Evolutionary conservation across 2,113 vertebrate genomes (phyloP).

Genomic region (Galemys pyrenaicus): DNA sequence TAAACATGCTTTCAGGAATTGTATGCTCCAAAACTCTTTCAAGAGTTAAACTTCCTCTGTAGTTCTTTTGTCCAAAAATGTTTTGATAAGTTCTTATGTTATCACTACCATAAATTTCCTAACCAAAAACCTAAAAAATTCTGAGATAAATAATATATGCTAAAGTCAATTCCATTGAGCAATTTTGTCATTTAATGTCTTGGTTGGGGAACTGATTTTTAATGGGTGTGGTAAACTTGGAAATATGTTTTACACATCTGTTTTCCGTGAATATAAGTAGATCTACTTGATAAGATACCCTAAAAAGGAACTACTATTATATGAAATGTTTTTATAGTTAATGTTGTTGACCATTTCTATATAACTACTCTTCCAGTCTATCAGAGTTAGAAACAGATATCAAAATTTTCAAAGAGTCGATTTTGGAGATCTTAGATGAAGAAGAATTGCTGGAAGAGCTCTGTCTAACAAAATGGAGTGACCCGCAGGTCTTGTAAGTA

Average conservation of each 20-base stretch:
- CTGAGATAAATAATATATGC: neutral
- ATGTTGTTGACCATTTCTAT: neutral
- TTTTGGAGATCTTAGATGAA: constrained; percentile 97
- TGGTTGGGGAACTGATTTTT: neutral
- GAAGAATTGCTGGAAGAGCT: constrained; percentile 96
- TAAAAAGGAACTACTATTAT: neutral
- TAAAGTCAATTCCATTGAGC: neutral
- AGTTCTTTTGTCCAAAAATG: neutral
- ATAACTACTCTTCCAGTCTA: constrained; percentile 86
- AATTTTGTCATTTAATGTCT: neutral
- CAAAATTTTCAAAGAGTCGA: constrained; percentile 95
- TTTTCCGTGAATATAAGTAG: neutral
- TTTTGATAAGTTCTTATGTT: neutral
- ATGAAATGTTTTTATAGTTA: neutral
- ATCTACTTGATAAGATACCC: neutral
- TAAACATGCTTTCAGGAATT: neutral
- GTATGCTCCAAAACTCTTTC: neutral
- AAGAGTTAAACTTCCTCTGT: neutral
- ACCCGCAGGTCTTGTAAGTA: constrained; percentile 94
- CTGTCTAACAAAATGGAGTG: constrained; percentile 95
- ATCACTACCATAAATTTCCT: neutral
- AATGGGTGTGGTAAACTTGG: neutral
- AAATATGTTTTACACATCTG: neutral
- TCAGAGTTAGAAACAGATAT: constrained; percentile 98
- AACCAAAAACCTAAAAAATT: neutral